Evolutionary conservation across 2,113 vertebrate species (phyloP).

Genomic region (Ondatra zibethicus): DNA sequence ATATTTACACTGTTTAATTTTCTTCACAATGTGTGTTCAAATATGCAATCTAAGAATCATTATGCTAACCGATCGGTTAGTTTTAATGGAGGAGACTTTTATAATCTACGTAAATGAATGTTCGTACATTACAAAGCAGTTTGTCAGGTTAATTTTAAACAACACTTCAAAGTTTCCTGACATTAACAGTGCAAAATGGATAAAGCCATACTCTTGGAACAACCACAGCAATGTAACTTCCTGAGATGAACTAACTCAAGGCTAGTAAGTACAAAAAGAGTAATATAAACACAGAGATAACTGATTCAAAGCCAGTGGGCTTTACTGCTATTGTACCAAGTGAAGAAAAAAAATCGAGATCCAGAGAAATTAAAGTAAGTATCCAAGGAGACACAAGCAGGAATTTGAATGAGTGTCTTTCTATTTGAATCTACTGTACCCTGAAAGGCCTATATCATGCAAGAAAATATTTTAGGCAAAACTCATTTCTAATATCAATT

Average conservation of each 20-base stretch:
- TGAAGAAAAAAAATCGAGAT: background rate
- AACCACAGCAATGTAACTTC: background rate
- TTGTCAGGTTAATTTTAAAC: background rate
- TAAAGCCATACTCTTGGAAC: background rate
- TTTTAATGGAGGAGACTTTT: background rate
- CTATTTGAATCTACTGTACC: slow-evolving; percentile 15
- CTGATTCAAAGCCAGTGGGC: background rate
- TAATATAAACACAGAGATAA: slow-evolving; percentile 14
- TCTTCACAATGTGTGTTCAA: background rate
- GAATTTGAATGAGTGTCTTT: slow-evolving; percentile 27
- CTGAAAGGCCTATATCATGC: background rate
- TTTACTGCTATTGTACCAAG: slow-evolving; percentile 27
- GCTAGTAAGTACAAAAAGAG: background rate
- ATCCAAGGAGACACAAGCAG: slow-evolving; percentile 42
- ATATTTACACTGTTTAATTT: background rate
- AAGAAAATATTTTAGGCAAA: slow-evolving; percentile 55
- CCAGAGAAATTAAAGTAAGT: slow-evolving; percentile 44
- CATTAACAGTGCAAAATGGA: background rate
- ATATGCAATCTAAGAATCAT: background rate
- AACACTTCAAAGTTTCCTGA: background rate
- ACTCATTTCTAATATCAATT: background rate
- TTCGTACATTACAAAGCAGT: background rate
- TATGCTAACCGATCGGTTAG: background rate
- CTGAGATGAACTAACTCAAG: slow-evolving; percentile 30
- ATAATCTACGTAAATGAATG: background rate